A percentile compares a stretch with the other conserved stretches of the same genome.
Evolutionary conservation across 2,797 vertebrate genomes (phyloP).

Genomic region (Melanotaenia parkinsoni): DNA sequence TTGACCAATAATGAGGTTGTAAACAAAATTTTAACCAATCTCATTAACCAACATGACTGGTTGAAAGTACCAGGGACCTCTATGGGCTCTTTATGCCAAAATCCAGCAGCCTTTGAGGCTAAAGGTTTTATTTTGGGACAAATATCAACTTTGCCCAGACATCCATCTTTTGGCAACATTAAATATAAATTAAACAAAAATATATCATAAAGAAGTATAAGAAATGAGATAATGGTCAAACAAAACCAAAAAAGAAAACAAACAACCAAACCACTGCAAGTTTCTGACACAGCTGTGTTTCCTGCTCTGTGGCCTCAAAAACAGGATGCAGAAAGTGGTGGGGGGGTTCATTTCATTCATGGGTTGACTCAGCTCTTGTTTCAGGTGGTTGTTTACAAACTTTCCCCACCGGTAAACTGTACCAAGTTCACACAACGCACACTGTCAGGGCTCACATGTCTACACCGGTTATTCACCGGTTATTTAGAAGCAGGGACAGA

Average conservation of each 20-base stretch:
- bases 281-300: conserved; percentile 14
- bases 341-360: conserved; percentile 2
- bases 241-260: background rate
- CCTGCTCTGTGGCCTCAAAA: conserved; percentile 49
- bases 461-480: background rate
- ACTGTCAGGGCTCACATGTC: background rate
- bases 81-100: background rate
- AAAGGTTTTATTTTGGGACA: background rate
- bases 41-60: background rate
- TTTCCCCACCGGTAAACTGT: conserved; percentile 50
- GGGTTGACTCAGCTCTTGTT: conserved; percentile 34
- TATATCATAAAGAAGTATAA: background rate
- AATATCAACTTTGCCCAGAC: background rate
- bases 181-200: background rate
- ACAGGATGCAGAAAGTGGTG: conserved; percentile 51
- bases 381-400: conserved; percentile 42
- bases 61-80: background rate
- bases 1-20: background rate
- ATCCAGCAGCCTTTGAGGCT: background rate
- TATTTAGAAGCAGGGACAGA: background rate
- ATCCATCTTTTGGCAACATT: background rate
- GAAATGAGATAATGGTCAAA: background rate
- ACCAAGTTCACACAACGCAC: background rate
- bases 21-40: background rate
- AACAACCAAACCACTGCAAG: background rate